Conservation (phyloP, 92 coral and sea anemone genomes). For the Epizoanthus rinbou region DNA sequence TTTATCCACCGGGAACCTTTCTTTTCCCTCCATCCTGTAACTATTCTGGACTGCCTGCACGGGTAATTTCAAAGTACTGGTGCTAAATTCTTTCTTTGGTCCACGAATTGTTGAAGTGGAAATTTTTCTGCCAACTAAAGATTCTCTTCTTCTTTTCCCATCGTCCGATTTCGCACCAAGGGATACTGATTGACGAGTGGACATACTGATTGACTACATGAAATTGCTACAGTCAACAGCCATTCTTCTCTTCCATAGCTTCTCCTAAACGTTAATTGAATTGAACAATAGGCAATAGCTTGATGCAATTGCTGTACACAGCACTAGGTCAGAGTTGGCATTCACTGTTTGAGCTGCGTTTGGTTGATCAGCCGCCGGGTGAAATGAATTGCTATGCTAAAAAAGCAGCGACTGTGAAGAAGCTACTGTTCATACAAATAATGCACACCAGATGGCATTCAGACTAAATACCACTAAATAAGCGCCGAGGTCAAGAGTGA, state of each 20-base stretch:
- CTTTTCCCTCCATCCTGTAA: conserved; percentile 72
- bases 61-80: not conserved
- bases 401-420: not conserved
- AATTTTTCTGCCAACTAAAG: not conserved
- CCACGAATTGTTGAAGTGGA: not conserved
- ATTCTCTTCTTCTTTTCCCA: not conserved
- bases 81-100: not conserved
- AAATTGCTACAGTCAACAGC: not conserved
- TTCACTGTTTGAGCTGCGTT: not conserved
- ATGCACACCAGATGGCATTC: too few relatives aligned
- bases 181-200: not conserved
- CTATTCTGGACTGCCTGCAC: conserved; percentile 58
- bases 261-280: not conserved
- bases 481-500: too few relatives aligned
- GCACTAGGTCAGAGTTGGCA: not conserved
- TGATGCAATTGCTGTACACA: not conserved
- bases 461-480: too few relatives aligned
- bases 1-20: conserved; percentile 56
- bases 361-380: not conserved
- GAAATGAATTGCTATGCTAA: not conserved
- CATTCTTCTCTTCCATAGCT: not conserved
- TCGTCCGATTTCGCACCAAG: not conserved
- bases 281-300: not conserved
- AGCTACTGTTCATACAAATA: not conserved
- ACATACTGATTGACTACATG: not conserved